Conservation (phyloP, 2,888 invertebrate species). For the Phaonia tiefii region DNA sequence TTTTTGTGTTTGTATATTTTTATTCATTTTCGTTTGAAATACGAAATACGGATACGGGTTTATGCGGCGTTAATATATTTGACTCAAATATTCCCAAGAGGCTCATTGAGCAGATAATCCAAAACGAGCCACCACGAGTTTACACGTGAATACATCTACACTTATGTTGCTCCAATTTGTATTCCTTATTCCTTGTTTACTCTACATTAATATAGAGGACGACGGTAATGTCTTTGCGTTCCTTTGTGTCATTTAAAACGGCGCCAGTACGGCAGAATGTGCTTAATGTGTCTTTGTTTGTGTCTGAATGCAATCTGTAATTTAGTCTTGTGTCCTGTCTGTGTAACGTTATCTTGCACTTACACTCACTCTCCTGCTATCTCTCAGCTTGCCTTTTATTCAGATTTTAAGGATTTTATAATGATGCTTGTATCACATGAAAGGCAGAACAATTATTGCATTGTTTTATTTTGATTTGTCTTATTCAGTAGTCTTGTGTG, state of each 20-base stretch:
- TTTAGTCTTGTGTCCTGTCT: not conserved
- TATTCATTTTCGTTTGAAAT: too few relatives aligned
- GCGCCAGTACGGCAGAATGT: too few relatives aligned
- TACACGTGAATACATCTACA: too few relatives aligned
- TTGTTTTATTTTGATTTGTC: conserved; percentile 15
- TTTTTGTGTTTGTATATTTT: too few relatives aligned
- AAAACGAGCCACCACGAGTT: too few relatives aligned
- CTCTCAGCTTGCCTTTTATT: not conserved
- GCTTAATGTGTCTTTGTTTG: not conserved
- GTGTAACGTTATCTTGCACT: not conserved
- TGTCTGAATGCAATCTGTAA: not conserved
- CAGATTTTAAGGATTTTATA: conserved; percentile 19
- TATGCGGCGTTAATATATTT: too few relatives aligned
- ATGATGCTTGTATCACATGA: conserved; percentile 28
- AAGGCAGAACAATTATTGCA: conserved; percentile 23
- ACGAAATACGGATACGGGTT: too few relatives aligned
- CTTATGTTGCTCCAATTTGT: conserved; percentile 1
- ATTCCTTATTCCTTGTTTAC: not conserved
- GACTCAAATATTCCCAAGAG: too few relatives aligned
- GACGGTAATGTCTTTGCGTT: not conserved
- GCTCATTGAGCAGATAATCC: too few relatives aligned
- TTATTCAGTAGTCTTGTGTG: not conserved
- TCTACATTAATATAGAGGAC: not conserved
- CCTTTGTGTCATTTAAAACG: not conserved
- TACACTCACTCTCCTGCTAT: not conserved